Evolutionary conservation across 2,797 vertebrate species (phyloP).

Genomic region (Heteromormyrus szaboi): DNA sequence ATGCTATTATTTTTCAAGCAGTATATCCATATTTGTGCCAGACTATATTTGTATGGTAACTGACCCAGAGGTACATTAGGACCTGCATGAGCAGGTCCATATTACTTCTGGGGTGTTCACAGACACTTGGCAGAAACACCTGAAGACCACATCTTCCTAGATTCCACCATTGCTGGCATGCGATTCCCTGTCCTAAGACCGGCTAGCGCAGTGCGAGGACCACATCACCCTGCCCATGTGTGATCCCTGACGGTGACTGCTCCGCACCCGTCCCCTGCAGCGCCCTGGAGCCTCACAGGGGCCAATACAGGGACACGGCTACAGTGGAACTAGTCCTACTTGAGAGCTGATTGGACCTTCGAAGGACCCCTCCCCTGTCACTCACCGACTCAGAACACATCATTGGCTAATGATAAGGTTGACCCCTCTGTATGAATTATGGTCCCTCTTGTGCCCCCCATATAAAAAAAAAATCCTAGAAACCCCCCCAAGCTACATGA

Average conservation of each 20-base stretch:
- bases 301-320: neutral
- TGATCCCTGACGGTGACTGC: neutral
- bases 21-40: neutral
- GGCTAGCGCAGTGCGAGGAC: too few species aligned
- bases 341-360: neutral
- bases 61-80: constrained; percentile 15
- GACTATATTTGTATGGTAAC: constrained; percentile 36
- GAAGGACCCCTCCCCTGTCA: neutral
- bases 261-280: neutral
- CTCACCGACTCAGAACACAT: neutral
- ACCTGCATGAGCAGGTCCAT: constrained; percentile 11
- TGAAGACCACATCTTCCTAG: constrained; percentile 14
- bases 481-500: neutral
- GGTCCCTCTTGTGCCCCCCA: neutral
- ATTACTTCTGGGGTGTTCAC: constrained; percentile 19
- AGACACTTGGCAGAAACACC: constrained; percentile 24
- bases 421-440: neutral
- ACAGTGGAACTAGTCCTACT: neutral
- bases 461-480: neutral
- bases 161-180: neutral
- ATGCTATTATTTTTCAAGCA: neutral
- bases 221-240: neutral
- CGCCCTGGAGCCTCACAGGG: neutral
- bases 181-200: neutral
- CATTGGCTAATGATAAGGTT: neutral